Evolutionary conservation across 2,797 vertebrate species (phyloP).

Genomic region (Melanotaenia maccullochi): DNA sequence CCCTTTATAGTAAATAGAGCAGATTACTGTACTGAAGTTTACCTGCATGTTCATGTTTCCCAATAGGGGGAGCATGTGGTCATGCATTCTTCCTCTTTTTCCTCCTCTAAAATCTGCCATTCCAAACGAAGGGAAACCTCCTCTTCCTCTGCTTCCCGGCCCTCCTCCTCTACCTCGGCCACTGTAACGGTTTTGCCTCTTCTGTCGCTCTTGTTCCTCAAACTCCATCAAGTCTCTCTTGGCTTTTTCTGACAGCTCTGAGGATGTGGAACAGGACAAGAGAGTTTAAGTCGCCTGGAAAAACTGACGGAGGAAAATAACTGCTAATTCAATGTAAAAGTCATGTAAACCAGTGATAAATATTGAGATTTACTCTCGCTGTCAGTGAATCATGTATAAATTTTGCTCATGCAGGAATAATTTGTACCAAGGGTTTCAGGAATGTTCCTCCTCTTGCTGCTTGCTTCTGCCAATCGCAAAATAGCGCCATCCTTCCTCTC

Average conservation of each 20-base stretch:
- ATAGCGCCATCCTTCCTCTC: slow-evolving; percentile 94
- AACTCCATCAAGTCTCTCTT: slow-evolving; percentile 94
- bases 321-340: too few relatives aligned
- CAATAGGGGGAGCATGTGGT: slow-evolving; percentile 88
- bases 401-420: neutral
- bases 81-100: slow-evolving; percentile 88
- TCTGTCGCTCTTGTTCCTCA: slow-evolving; percentile 92
- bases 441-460: slow-evolving; percentile 93
- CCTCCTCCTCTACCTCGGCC: slow-evolving; percentile 78
- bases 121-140: slow-evolving; percentile 72
- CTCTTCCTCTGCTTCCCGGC: slow-evolving; percentile 78
- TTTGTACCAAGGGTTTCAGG: slow-evolving; percentile 93
- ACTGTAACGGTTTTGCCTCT: slow-evolving; percentile 88
- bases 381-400: neutral
- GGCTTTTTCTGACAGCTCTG: slow-evolving; percentile 97
- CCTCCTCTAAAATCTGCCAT: slow-evolving; percentile 86
- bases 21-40: slow-evolving; percentile 46
- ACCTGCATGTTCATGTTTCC: slow-evolving; percentile 90
- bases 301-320: neutral
- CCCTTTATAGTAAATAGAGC: slow-evolving; percentile 14
- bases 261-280: neutral
- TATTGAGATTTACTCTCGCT: neutral
- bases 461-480: slow-evolving; percentile 90
- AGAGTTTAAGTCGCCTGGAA: neutral
- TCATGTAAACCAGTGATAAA: neutral